Base-by-base conservation (phyloP, 2,888 invertebrate genomes). In the Fabriciana adippe region DNA sequence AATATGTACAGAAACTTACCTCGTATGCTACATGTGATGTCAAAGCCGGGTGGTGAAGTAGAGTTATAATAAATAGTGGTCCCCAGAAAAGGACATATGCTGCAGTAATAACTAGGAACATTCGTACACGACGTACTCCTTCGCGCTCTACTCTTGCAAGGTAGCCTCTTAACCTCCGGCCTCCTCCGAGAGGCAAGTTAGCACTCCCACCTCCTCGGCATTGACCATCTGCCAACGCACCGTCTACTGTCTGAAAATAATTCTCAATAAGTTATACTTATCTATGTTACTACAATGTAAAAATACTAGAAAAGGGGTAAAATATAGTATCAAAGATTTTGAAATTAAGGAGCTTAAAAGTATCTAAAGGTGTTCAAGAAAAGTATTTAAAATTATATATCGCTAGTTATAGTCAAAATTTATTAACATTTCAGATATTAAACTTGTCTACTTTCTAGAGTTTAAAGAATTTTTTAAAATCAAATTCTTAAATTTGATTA, bases 1-100 rank as follows among this genome's bases (percentile, higher is more conserved):
- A 11, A n/a, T 11, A 15, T 6, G 6, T 35, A 15, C 0, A 15
- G 8, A n/a, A 60, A 76, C 81, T 80, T 73, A 96, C 96, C 94
- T 96, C 96, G 87, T 96, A 96, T 72, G 96, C 95, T 73, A 95
- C 93, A 74, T 95, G 94, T 74, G 94, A 95, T 57, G 95, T 96
- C 73, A 96, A 92, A 60, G 95, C 91, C 4, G 96, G 96, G 81
- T 96, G 96, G 82, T 96, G 95, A 65, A 96, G 93, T 72, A 97
- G 91, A 2, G 97, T 97, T 76, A 97, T 96, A 75, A 97, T 94
- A 89, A 97, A 98, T 72, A 98, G 92, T 15, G 97, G 98, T 72
- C 97, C 97, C 97, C 98, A 98, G 90, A 97, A 97, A 64, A 97
- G 93, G 55, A 97, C 94, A 86, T 97, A 98, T 41, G 97, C 96